Evolutionary conservation across 1,140 invertebrate species (phyloP).

Genomic region (Latrodectus geometricus): DNA sequence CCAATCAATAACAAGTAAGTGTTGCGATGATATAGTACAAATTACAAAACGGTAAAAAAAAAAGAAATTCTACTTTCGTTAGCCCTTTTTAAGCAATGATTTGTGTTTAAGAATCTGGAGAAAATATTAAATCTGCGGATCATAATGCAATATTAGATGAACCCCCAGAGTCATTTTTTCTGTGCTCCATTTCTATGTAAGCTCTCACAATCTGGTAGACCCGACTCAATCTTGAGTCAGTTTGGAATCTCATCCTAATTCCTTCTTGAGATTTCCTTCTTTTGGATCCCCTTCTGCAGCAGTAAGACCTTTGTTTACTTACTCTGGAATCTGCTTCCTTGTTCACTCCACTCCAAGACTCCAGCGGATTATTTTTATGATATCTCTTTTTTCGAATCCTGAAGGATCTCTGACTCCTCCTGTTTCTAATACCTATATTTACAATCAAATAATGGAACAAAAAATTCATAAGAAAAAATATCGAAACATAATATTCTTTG

Average conservation of each 20-base stretch:
- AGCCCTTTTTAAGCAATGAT: no score
- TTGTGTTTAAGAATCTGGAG: no score
- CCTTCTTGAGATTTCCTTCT: constrained; percentile 36
- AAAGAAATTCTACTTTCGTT: no score
- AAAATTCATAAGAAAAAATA: background rate
- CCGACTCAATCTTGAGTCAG: constrained; percentile 54
- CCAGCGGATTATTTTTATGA: constrained; percentile 56
- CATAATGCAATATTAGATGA: constrained; percentile 36
- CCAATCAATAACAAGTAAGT: no score
- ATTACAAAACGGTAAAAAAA: no score
- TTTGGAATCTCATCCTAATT: constrained; percentile 57
- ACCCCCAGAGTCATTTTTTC: constrained; percentile 19
- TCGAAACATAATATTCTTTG: background rate
- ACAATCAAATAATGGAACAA: constrained; percentile 36
- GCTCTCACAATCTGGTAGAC: constrained; percentile 55
- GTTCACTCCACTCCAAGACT: background rate
- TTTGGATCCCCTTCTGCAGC: background rate
- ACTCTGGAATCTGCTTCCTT: constrained; percentile 30
- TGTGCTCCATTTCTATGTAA: constrained; percentile 49
- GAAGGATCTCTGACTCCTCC: background rate
- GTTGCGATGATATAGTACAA: no score
- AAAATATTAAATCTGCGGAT: no score
- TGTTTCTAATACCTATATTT: constrained; percentile 35
- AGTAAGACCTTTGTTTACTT: constrained; percentile 47
- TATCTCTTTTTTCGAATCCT: constrained; percentile 45